Base-by-base conservation (phyloP, 2,888 invertebrate species). In the Drosophila neotestacea region DNA sequence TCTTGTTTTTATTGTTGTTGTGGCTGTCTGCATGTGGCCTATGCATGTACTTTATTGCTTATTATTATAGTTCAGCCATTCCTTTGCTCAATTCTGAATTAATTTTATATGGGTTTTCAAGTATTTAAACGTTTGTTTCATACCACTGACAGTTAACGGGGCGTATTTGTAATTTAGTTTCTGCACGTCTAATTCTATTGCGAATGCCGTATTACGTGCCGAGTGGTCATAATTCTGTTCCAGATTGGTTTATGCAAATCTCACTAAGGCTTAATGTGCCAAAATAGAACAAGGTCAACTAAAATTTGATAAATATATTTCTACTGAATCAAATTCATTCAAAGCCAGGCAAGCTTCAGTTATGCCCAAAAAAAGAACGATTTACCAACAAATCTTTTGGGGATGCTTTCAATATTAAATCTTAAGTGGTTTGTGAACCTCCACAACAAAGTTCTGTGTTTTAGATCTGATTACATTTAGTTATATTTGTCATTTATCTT, bases 71-170 rank as follows among this genome's bases (percentile, higher is more conserved):
- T 81, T 78, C 56, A 50, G 65, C 61, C 65, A 81, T 73, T 46
- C 58, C 28, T 50, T 46, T 52, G 63, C 47, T 22, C 44, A 41
- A 64, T 70, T 56, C 79, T 87, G 79, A 86, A 88, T 86, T 70
- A 84, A 88, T 86, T 86, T 84, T 86, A 71, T 84, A 84, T 81
- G 86, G 89, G 55, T 75, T 81, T 88, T 75, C 54, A 75, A 86
- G 87, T 76, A 70, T 63, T 88, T 70, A 81, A 84, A 78, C 70
- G 84, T 70, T 68, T 70, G 73, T 59, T 66, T 72, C 73, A 59
- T 61, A 36, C 28, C 67, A 42, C 46, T 52, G 30, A 36, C 51
- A 39, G 51, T 42, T 34, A 48, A 38, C 62, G 54, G 65, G 68
- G 60, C 63, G 72, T 79, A 75, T 79, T 56, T 54, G 64, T 67